phyloP scores from a whole-genome alignment of 1,140 invertebrate genomes.

The Leptinotarsa texana region DNA sequence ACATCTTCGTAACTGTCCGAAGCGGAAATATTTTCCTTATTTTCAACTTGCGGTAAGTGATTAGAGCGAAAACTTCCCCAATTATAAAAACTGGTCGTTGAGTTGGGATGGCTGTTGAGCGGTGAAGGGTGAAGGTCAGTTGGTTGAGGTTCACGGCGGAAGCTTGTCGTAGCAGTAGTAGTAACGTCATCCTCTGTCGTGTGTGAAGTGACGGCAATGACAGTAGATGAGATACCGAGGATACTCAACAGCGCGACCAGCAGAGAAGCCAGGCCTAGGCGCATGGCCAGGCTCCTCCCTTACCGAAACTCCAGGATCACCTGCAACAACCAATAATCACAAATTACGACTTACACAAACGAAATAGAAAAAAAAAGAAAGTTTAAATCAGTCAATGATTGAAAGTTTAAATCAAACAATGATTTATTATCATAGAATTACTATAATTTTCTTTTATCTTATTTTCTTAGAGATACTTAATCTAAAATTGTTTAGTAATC shows the following conservation, averaged over 20 bases:
- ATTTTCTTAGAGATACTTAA: no score
- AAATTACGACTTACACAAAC: background rate
- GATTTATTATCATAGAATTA: background rate
- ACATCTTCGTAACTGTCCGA: constrained; percentile 13
- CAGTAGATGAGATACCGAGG: constrained; percentile 54
- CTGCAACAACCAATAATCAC: constrained; percentile 42
- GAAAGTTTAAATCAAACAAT: background rate
- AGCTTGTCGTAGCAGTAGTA: constrained; percentile 6
- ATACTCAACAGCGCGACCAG: constrained; percentile 59
- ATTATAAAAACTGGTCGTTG: constrained; percentile 5
- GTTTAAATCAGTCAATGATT: background rate
- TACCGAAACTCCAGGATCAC: constrained; percentile 50
- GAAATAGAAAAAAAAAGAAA: constrained; percentile 1
- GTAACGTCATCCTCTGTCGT: constrained; percentile 25
- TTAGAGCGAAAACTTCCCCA: background rate
- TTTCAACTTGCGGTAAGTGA: background rate
- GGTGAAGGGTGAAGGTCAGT: background rate
- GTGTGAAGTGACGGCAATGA: constrained; percentile 29
- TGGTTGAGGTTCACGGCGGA: background rate
- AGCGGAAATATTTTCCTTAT: background rate
- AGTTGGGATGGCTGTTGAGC: constrained; percentile 2
- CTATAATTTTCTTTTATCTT: background rate
- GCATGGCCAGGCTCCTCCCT: constrained; percentile 55
- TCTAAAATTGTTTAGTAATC: no score
- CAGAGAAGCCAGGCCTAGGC: constrained; percentile 55